A percentile compares a stretch with the other conserved stretches of the same genome.
phyloP scores from a whole-genome alignment of 2,888 invertebrate species.

The Pemphredon lugubris region DNA sequence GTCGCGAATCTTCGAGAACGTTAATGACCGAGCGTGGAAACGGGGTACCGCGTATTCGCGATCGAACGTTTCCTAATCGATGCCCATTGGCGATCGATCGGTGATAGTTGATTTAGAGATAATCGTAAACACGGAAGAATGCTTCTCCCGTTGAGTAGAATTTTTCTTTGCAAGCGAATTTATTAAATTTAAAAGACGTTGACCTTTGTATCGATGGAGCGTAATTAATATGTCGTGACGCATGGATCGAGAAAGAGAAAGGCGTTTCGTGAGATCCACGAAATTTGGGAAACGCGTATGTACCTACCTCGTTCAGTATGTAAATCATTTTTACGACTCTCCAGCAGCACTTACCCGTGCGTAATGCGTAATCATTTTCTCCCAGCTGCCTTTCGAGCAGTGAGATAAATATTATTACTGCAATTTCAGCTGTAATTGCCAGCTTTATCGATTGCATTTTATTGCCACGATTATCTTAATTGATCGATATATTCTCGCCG shows the following conservation, averaged over 20 bases:
- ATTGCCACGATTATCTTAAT: conserved; percentile 7
- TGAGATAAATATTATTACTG: not conserved
- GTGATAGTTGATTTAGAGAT: not conserved
- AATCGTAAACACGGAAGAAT: too few relatives aligned
- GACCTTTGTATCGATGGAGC: too few relatives aligned
- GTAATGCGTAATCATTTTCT: not conserved
- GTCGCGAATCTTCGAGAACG: not conserved
- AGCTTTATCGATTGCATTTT: not conserved
- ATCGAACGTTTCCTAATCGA: conserved; percentile 16
- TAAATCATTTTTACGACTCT: conserved; percentile 20
- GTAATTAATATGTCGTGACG: too few relatives aligned
- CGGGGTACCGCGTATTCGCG: not conserved
- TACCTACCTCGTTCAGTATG: not conserved
- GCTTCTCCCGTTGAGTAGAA: too few relatives aligned
- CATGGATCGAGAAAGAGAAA: not conserved
- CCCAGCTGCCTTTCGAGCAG: not conserved
- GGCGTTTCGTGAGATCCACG: not conserved
- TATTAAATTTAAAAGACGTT: too few relatives aligned
- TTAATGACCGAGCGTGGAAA: not conserved
- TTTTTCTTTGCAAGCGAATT: too few relatives aligned
- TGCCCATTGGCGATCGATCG: conserved; percentile 2
- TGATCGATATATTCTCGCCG: not conserved
- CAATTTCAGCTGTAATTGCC: not conserved
- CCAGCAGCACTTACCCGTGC: not conserved
- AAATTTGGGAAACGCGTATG: not conserved